Base-by-base conservation (phyloP, 2,888 invertebrate genomes). In the Tethea ocularis region DNA sequence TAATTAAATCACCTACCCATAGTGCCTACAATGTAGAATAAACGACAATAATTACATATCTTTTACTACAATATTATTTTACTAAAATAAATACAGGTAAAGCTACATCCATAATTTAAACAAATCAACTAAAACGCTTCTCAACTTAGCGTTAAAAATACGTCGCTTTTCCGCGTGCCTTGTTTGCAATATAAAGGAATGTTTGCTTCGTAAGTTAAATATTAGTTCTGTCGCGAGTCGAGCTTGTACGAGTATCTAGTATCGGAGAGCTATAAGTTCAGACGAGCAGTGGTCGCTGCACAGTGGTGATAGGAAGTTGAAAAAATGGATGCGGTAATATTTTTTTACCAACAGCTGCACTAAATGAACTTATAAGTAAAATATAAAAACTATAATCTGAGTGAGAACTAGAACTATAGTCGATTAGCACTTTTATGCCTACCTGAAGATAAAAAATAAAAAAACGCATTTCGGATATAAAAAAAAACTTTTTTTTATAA, bases 141-240 rank as follows among this genome's bases (percentile, higher is more conserved):
- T 17, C 5, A 6, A n/a, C n/a, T 4, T 17, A 1, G 13, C 6
- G 5, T 41, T 41, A 5, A 2, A 17, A 41, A 4, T 7, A 38
- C 38, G 15, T 41, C n/a, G 22, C 13, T 33, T 33, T 36, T 54
- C 33, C 54, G 15, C 20, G 13, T 33, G 33, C 36, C 15, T 20
- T 24, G 54, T 54, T 20, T 33, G 33, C 54, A 15, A 33, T 22
- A 54, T 36, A 54, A 33, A 54, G 54, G 22, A 54, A 54, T 13
- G 20, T 53, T 54, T 54, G 33, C 36, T 36, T 20, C 22, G 54
- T 20, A 54, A 53, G 29, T 53, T 22, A 22, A 54, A 54, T 54
- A 54, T 54, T 54, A 54, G 54, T 33, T 33, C 33, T 33, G 54
- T 54, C 54, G 36, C 54, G n/a, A 26, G 33, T 54, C 10, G 33